Base-by-base conservation (phyloP, 2,888 invertebrate genomes). In the Sepioteuthis lessoniana region DNA sequence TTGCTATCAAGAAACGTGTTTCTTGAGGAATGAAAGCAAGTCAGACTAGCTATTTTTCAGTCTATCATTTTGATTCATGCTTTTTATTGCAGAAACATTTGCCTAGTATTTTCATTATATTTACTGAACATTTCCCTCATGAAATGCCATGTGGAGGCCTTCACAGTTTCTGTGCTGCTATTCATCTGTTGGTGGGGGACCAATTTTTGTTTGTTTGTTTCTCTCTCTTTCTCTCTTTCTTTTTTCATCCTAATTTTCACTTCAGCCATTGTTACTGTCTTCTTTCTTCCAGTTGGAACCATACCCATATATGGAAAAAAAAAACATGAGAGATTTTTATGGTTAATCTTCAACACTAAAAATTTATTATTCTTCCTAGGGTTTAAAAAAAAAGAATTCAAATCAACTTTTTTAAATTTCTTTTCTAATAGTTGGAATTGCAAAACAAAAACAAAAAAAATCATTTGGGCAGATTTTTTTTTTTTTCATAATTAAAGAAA, bases 251-350 rank as follows among this genome's bases (percentile, higher is more conserved):
- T 76, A 16, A 76, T 76, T 76, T 76, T 16, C 76, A 76, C 76
- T 76, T 76, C 76, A 76, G 76, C 76, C 76, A 76, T 76, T n/a
- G n/a, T n/a, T n/a, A 76, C n/a, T 76, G 76, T 76, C 55, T 55
- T 55, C 21, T 55, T 55, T 55, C 55, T n/a, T 76, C 16, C n/a
- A 76, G 16, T 76, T 76, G 10, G 76, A 76, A 76, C 35, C 76
- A 76, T 76, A 76, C n/a, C 76, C 76, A 76, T 76, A 76, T 76
- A 76, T 35, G 76, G 76, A 35, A 76, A 16, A 76, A 76, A 76
- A n/a, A 76, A 76, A 13, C 8, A 76, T 4, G 16, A n/a, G n/a
- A n/a, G 76, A 55, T 7, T 55, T 55, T 55, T 55, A 55, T 55
- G 21, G 25, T 55, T 55, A 55, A 55, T 55, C 25, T 25, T 55